These are phyloP conservation scores for Drosophila greeni DNA, from an alignment of 2,888 invertebrate genomes.

Conservation along the genomic window DNA sequence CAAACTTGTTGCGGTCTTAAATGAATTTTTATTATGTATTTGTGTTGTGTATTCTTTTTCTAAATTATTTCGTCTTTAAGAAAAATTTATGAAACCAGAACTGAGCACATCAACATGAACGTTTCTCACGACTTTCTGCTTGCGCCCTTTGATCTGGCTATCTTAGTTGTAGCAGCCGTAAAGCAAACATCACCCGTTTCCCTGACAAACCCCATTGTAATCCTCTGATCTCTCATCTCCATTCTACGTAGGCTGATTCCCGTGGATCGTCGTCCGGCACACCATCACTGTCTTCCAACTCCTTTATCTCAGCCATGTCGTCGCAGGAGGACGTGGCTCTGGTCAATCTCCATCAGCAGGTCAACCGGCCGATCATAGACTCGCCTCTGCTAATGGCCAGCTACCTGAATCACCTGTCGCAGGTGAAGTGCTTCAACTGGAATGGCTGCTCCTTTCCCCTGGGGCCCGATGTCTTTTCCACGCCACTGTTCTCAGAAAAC, in stretches of 20 bases:
- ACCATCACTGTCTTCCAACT: slow-evolving; percentile 89
- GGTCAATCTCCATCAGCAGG: slow-evolving; percentile 96
- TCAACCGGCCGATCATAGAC: slow-evolving; percentile 93
- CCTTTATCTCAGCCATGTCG: slow-evolving; percentile 93
- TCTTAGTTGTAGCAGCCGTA: slow-evolving; percentile 32
- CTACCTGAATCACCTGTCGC: slow-evolving; percentile 94
- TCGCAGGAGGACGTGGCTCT: slow-evolving; percentile 95
- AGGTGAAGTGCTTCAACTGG: slow-evolving; percentile 87
- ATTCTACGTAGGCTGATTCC: slow-evolving; percentile 77
- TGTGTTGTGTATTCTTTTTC: not conserved
- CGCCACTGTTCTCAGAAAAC: slow-evolving; percentile 88
- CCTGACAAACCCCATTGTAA: not conserved
- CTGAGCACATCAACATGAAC: slow-evolving; percentile 8
- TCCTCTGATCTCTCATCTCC: slow-evolving; percentile 23
- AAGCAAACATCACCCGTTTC: not conserved
- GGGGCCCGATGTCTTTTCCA: slow-evolving; percentile 87
- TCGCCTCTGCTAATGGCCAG: slow-evolving; percentile 97
- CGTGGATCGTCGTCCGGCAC: slow-evolving; percentile 85
- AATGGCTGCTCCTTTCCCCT: slow-evolving; percentile 84
- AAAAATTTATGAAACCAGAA: not conserved
- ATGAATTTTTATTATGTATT: not conserved
- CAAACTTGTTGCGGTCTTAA: not conserved
- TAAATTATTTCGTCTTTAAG: not conserved
- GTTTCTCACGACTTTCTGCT: slow-evolving; percentile 31
- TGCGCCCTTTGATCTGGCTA: slow-evolving; percentile 34